Base-by-base conservation (phyloP, 2,888 invertebrate genomes). In the Cecidostiba fungosa region DNA sequence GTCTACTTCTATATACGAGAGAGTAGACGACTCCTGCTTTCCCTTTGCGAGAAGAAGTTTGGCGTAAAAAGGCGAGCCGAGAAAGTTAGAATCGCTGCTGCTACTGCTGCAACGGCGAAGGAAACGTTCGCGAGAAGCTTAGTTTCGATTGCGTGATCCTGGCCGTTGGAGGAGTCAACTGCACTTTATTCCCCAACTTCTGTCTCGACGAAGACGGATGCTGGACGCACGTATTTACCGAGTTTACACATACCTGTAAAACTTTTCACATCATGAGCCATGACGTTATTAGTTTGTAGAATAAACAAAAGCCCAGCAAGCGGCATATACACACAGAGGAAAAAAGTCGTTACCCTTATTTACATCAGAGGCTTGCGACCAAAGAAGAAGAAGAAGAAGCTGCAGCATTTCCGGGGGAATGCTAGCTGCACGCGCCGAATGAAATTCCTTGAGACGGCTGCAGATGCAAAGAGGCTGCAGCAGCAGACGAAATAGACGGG, bases 401-500 rank as follows among this genome's bases (percentile, higher is more conserved):
- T n/a, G n/a, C 6, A 29, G 29, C 29, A 43, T 43, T 72, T 72
- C 23, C 72, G 12, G 66, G 12, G 66, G 39, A 72, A 43, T 39
- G 32, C 16, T n/a, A n/a, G n/a, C n/a, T 39, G 32, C 16, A 72
- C 72, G 39, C 72, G 36, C 72, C 39, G 72, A 72, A 39, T 72
- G 39, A 72, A 72, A 72, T 39, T 39, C 39, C 36, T 36, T 12
- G 23, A 36, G 72, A 23, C n/a, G n/a, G 70, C 5, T n/a, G n/a
- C 36, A 23, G 72, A 72, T 32, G 72, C n/a, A 39, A 39, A 39
- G 72, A 10, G 26, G 23, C 10, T 3, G 43, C 76, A 62, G 36
- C 14, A 39, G 43, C 76, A 70, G 79, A 70, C 79, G 80, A 85
- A 80, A 80, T 80, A 43, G 70, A 66, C 32, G 59, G n/a, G 29